Conservation (phyloP, 1,140 invertebrate genomes). For the Drosophila sp. region DNA sequence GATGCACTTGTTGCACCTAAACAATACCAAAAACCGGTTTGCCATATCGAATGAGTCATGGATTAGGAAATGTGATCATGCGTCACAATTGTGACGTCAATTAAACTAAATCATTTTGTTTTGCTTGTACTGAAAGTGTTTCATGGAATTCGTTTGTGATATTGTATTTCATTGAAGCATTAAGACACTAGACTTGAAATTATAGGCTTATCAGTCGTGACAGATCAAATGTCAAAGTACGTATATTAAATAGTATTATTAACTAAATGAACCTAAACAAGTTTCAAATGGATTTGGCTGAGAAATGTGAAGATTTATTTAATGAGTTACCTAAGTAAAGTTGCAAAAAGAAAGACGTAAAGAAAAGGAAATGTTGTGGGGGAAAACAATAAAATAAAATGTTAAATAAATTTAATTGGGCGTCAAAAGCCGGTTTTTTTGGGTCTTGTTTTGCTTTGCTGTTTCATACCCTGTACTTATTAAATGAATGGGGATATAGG, state of each 20-base stretch:
- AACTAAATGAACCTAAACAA: constrained; percentile 3
- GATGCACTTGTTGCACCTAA: neutral
- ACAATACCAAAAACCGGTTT: neutral
- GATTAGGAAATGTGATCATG: neutral
- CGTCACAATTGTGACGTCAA: constrained; percentile 1
- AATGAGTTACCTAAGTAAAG: constrained; percentile 9
- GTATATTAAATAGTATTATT: neutral
- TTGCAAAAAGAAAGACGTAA: neutral
- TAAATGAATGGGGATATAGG: neutral
- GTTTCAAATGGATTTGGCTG: neutral
- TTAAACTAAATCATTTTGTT: neutral
- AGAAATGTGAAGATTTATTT: neutral
- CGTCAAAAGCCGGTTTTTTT: constrained; percentile 37
- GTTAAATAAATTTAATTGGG: constrained; percentile 40
- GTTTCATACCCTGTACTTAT: constrained; percentile 13
- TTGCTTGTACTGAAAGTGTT: neutral
- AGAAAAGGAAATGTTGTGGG: neutral
- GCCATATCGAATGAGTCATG: neutral
- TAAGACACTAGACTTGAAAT: constrained; percentile 11
- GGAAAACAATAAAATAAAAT: constrained; percentile 15
- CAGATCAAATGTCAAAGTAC: constrained; percentile 25
- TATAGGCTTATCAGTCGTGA: constrained; percentile 26
- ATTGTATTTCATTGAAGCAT: neutral
- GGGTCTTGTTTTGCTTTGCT: constrained; percentile 5
- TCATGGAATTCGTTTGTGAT: neutral